phyloP scores from a whole-genome alignment of 2,113 vertebrate species.

The Paramisgurnus dabryanus region DNA sequence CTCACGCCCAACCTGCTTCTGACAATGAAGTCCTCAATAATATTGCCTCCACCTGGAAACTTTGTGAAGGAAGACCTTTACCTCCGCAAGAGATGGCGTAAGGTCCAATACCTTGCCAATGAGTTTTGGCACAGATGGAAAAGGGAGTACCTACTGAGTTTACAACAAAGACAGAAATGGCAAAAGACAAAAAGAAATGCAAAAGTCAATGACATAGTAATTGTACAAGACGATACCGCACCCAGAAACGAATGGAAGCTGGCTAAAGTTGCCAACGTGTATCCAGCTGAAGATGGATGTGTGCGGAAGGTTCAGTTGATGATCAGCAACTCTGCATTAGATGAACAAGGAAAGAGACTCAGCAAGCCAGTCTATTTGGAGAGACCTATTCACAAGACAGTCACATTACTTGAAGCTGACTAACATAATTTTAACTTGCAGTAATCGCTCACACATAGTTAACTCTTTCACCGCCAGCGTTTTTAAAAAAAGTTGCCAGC shows the following conservation, averaged over 20 bases:
- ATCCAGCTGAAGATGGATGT: constrained; percentile 30
- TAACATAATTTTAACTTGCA: too few relatives aligned
- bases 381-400: too few relatives aligned
- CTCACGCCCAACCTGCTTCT: neutral
- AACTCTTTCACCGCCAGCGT: too few relatives aligned
- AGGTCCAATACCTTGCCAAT: neutral
- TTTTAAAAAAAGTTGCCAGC: too few relatives aligned
- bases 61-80: neutral
- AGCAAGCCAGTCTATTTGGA: too few relatives aligned
- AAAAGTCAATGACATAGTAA: neutral
- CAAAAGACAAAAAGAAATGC: neutral
- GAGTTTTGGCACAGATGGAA: constrained; percentile 7
- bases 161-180: constrained; percentile 7
- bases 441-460: too few relatives aligned
- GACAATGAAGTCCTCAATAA: neutral
- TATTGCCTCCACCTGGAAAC: constrained; percentile 1
- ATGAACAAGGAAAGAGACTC: neutral
- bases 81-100: too few relatives aligned
- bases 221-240: neutral
- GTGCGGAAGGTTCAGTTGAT: neutral
- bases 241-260: neutral
- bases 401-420: too few relatives aligned
- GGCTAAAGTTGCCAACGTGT: constrained; percentile 1
- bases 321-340: constrained; percentile 14
- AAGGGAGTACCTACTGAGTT: neutral